These are phyloP conservation scores for Hydrophis major DNA, from an alignment of 2,797 vertebrate genomes.

Conservation along the genomic window DNA sequence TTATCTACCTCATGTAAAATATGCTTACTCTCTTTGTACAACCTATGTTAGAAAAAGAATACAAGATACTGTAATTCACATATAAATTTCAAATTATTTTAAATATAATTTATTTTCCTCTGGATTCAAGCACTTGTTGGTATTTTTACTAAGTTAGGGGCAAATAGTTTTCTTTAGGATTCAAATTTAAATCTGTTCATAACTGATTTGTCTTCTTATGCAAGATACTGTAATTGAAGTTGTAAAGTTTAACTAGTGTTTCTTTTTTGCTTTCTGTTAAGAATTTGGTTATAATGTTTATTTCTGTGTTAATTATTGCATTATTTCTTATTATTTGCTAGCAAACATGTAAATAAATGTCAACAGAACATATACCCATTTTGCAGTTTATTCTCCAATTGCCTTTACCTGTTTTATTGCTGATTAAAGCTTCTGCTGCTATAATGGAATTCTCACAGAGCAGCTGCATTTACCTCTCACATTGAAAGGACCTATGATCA, in stretches of 20 bases:
- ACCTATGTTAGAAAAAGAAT: neutral
- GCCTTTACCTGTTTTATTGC: neutral
- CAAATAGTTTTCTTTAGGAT: neutral
- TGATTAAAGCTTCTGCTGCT: neutral
- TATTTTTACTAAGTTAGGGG: too few relatives aligned
- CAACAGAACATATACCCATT: neutral
- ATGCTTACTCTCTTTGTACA: neutral
- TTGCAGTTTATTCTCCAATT: neutral
- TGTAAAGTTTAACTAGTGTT: neutral
- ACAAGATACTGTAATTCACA: neutral
- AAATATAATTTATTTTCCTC: neutral
- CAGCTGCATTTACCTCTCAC: neutral
- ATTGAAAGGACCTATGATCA: neutral
- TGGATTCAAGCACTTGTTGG: neutral
- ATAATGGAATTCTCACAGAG: neutral
- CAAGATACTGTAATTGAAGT: neutral
- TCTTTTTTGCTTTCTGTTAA: neutral
- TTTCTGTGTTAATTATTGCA: neutral
- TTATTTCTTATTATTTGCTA: neutral
- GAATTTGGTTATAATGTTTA: neutral
- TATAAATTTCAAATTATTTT: neutral
- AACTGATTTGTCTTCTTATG: neutral
- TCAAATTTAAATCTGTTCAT: neutral
- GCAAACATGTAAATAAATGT: neutral
- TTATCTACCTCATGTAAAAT: neutral